Evolutionary conservation across 1,140 invertebrate species (phyloP), one percentile per base, ranked within the genome.

Genomic region (Drosophila kohkoa): DNA sequence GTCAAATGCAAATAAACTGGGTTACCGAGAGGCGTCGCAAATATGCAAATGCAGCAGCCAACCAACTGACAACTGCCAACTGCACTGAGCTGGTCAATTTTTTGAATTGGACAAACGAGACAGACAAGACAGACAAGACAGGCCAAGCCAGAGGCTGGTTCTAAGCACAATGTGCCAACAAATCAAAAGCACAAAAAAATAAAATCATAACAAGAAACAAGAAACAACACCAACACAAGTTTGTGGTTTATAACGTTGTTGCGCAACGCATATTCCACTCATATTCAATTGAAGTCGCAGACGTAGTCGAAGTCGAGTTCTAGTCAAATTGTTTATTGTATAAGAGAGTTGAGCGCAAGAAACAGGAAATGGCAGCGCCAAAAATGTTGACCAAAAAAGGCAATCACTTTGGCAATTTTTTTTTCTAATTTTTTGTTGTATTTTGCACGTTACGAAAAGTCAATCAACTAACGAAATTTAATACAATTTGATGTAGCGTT

Each of bases 401-500:
- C 85, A 75, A 83, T 69, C 77, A 66, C 59, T 71, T 73, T 1
- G 15, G 15, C 16, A 57, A 2, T 49, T 52, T 35, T 51, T 60
- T 30, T 60, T 46, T 20, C 16, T 16, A 41, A 2, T 49, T 52
- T 35, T 51, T 60, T 30, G 35, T 46, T 59, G 20, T 25, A 25
- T 63, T 86, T 77, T 72, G 73, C 77, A 75, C 46, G 80, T 77
- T 82, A 88, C 79, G 49, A 87, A 87, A 87, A 87, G 77, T 83
- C 81, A 81, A 88, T 72, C 67, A 88, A 78, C 85, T 83, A 88
- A 88, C 75, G 83, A 83, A 88, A 88, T 75, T 89, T 88, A 88
- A 88, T 88, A 88, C 83, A 88, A 89, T 83, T 83, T 88, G 70
- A 49, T 69, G 70, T 52, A 48, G 64, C 64, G 51, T 41, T 67